Conservation (phyloP, 30 jellyfish, hydroid and myxozoan genomes). For the Mastigias papua region DNA sequence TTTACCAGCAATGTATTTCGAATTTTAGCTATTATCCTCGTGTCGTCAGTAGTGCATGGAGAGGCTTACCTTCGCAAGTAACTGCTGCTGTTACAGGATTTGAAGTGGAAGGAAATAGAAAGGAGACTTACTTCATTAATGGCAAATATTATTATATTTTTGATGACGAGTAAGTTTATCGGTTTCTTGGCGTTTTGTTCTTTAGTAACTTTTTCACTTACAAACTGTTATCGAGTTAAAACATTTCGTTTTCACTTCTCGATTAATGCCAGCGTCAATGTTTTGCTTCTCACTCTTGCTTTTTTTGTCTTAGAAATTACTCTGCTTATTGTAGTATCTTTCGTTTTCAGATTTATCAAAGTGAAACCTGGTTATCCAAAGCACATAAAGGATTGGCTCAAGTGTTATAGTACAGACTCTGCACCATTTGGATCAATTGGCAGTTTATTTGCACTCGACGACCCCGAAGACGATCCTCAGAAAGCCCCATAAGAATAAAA, state of each 20-base stretch:
- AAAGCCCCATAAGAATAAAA: neutral
- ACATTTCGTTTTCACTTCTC: neutral
- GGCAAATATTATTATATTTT: slow-evolving; percentile 12
- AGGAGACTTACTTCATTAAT: slow-evolving; percentile 18
- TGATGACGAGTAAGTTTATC: slow-evolving; percentile 35
- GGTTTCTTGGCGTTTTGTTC: neutral
- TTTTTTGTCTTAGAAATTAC: neutral
- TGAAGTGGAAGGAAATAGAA: slow-evolving; percentile 8
- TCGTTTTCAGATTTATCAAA: slow-evolving; percentile 18
- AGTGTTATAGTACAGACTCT: slow-evolving; percentile 4
- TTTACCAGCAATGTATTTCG: too few species aligned
- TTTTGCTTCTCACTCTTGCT: neutral
- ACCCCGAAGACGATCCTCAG: neutral
- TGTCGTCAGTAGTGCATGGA: slow-evolving; percentile 57
- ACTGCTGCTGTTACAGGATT: slow-evolving; percentile 66
- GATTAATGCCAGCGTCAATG: neutral
- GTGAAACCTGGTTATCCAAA: slow-evolving; percentile 55
- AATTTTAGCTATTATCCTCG: slow-evolving; percentile 58
- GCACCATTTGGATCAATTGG: neutral
- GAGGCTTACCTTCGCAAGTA: slow-evolving; percentile 70
- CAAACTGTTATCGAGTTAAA: too few species aligned
- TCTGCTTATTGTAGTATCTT: neutral
- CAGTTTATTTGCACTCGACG: neutral
- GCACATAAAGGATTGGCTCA: slow-evolving; percentile 63
- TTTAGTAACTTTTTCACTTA: too few species aligned